Conservation (phyloP, 2,888 invertebrate species). For the Caenorhabditis sulstoni region DNA sequence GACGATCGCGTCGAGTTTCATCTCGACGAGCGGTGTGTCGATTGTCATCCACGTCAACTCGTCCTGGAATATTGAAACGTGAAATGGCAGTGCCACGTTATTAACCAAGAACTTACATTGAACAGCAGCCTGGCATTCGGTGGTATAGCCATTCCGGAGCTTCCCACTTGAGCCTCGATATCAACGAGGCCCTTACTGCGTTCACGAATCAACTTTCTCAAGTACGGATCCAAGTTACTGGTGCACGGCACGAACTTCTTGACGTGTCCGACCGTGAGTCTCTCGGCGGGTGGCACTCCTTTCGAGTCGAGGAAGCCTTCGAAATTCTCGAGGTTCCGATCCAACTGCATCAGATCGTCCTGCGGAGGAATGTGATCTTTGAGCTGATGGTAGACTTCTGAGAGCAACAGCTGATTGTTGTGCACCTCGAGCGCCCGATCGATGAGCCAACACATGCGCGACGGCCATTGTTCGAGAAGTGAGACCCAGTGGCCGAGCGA, state of each 20-base stretch:
- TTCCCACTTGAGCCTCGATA: slow-evolving; percentile 57
- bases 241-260: slow-evolving; percentile 97
- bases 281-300: slow-evolving; percentile 68
- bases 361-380: slow-evolving; percentile 74
- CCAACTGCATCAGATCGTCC: slow-evolving; percentile 67
- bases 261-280: slow-evolving; percentile 84
- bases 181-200: slow-evolving; percentile 59
- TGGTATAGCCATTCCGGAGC: slow-evolving; percentile 62
- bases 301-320: slow-evolving; percentile 71
- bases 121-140: slow-evolving; percentile 68
- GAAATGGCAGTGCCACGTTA: not conserved
- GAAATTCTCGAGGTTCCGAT: slow-evolving; percentile 75
- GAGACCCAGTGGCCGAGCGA: slow-evolving; percentile 86
- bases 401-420: slow-evolving; percentile 84
- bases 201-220: slow-evolving; percentile 93
- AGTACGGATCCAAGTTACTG: slow-evolving; percentile 97
- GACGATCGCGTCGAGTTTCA: slow-evolving; percentile 70
- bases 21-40: slow-evolving; percentile 70
- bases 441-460: slow-evolving; percentile 97
- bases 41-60: slow-evolving; percentile 69
- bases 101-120: slow-evolving; percentile 59
- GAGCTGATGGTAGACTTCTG: slow-evolving; percentile 90
- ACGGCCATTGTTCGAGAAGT: slow-evolving; percentile 98
- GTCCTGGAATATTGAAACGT: slow-evolving; percentile 50
- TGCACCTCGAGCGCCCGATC: slow-evolving; percentile 86